phyloP scores from a whole-genome alignment of 2,888 invertebrate genomes.

The Drosophila aldrichi region DNA sequence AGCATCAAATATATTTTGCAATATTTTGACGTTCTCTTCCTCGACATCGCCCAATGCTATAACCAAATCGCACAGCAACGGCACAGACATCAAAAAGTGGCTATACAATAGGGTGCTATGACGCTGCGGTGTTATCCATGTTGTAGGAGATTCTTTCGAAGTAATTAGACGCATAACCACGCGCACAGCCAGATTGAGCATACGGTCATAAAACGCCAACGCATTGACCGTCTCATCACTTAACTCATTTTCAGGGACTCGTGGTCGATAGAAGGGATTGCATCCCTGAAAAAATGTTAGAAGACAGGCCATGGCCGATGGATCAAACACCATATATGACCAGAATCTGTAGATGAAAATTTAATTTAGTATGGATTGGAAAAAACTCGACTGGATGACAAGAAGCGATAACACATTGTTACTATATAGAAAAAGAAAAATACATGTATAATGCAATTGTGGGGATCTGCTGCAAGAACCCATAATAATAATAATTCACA shows the following conservation, averaged over 20 bases:
- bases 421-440: too few relatives aligned
- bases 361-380: not conserved
- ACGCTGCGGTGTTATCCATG: conserved; percentile 88
- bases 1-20: conserved; percentile 88
- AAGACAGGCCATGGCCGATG: conserved; percentile 88
- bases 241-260: not conserved
- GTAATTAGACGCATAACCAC: conserved; percentile 92
- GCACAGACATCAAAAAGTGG: conserved; percentile 93
- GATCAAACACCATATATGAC: conserved; percentile 90
- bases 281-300: conserved; percentile 91
- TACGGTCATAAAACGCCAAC: conserved; percentile 86
- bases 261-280: conserved; percentile 88
- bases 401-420: too few relatives aligned
- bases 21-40: conserved; percentile 87
- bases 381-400: too few relatives aligned
- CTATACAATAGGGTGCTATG: conserved; percentile 91
- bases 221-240: conserved; percentile 84
- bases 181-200: conserved; percentile 89
- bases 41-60: conserved; percentile 90
- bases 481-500: too few relatives aligned
- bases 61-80: conserved; percentile 92
- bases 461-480: too few relatives aligned
- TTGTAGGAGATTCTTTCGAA: conserved; percentile 90
- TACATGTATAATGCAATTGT: too few relatives aligned
- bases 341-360: conserved; percentile 87